A percentile compares a stretch with the other conserved stretches of the same genome.
Conservation (phyloP, 2,113 vertebrate species). For the Mionectes macconnelli region DNA sequence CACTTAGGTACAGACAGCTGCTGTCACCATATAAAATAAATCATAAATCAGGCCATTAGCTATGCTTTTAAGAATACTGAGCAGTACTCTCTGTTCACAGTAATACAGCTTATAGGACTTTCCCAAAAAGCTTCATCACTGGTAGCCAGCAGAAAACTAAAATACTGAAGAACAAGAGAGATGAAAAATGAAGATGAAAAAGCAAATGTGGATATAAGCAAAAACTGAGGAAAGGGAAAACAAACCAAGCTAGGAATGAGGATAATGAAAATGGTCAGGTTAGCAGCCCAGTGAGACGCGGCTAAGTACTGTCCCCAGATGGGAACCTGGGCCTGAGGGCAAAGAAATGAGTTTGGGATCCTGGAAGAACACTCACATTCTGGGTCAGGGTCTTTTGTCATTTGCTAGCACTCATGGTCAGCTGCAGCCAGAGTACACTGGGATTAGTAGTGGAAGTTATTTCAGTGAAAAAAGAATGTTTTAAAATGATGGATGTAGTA, state of each 20-base stretch:
- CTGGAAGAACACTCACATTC: neutral
- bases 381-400: neutral
- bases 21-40: neutral
- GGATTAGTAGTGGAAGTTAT: neutral
- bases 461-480: neutral
- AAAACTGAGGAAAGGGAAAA: neutral
- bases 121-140: neutral
- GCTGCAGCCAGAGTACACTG: neutral
- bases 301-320: neutral
- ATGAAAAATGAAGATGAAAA: neutral
- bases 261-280: neutral
- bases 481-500: neutral
- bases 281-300: neutral
- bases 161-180: neutral
- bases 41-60: neutral
- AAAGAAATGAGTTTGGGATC: conserved; percentile 27
- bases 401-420: neutral
- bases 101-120: neutral
- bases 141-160: neutral
- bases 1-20: neutral
- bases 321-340: conserved; percentile 36
- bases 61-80: neutral
- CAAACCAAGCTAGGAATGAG: conserved; percentile 12
- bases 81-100: neutral
- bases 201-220: neutral